Conservation (phyloP, 2,797 vertebrate species). For the Aldrovandia affinis region DNA sequence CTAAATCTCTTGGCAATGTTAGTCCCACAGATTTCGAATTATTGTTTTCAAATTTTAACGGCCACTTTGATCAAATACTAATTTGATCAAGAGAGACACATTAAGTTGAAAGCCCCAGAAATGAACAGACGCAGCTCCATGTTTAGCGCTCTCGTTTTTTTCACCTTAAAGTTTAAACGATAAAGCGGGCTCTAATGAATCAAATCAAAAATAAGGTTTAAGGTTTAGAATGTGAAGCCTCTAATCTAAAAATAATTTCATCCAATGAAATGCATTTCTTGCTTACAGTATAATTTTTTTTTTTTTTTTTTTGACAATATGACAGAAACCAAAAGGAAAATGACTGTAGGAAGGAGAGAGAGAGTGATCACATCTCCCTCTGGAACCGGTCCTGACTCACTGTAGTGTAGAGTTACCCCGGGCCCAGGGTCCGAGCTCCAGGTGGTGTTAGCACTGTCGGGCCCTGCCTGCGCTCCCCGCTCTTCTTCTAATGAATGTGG, state of each 20-base stretch:
- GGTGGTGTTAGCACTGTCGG: background rate
- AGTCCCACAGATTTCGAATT: background rate
- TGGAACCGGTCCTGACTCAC: background rate
- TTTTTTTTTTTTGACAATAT: background rate
- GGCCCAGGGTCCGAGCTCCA: background rate
- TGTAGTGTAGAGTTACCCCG: background rate
- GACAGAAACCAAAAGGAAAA: background rate
- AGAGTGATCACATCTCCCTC: background rate
- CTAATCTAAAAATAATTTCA: background rate
- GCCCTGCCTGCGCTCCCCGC: too few species aligned
- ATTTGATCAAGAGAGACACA: too few species aligned
- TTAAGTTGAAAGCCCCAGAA: background rate
- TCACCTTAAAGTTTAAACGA: background rate
- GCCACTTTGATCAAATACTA: background rate
- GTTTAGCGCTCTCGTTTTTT: background rate
- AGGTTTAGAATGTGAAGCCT: background rate
- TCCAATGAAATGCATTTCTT: background rate
- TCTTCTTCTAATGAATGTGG: constrained; percentile 7
- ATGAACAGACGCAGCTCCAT: too few species aligned
- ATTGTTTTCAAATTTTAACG: background rate
- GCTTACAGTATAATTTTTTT: background rate
- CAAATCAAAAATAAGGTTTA: background rate
- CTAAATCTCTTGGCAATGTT: background rate
- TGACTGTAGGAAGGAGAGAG: background rate
- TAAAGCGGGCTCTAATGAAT: background rate